phyloP scores from a whole-genome alignment of 2,888 invertebrate genomes.

The Blastobasis adustella region DNA sequence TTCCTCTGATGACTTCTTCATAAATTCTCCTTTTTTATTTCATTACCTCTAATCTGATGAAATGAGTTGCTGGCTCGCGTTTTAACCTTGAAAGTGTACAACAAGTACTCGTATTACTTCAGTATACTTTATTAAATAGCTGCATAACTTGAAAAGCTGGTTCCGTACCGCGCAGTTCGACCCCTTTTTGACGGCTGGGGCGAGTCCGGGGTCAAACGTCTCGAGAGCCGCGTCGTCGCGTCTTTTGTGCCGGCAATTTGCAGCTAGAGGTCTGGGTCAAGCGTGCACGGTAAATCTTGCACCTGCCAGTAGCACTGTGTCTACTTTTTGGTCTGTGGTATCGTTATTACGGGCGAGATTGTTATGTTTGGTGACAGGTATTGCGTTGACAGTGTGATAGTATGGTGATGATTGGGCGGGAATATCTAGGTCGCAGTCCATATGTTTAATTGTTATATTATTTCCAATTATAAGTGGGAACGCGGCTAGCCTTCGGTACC shows the following conservation, averaged over 20 bases:
- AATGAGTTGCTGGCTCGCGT: not conserved
- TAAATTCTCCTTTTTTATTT: conserved; percentile 5
- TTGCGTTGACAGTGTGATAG: no score
- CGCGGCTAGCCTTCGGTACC: no score
- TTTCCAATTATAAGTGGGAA: no score
- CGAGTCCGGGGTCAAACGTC: conserved; percentile 34
- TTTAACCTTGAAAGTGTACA: no score
- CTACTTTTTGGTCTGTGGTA: not conserved
- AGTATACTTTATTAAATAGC: no score
- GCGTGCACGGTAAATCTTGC: conserved; percentile 24
- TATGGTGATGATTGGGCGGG: no score
- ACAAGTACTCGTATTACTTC: no score
- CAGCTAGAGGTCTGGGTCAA: conserved; percentile 46
- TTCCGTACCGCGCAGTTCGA: not conserved
- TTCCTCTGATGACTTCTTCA: not conserved
- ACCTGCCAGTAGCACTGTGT: conserved; percentile 15
- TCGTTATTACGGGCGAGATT: no score
- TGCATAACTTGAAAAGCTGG: no score
- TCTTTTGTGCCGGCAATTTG: conserved; percentile 46
- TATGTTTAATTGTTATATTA: no score
- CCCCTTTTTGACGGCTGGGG: conserved; percentile 4
- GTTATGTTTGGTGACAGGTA: no score
- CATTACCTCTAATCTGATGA: conserved; percentile 1
- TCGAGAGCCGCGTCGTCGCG: conserved; percentile 43
- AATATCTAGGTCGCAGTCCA: no score